Evolutionary conservation across 2,888 invertebrate genomes (phyloP), one percentile per base, ranked within the genome.

Genomic region (Ectemnius lituratus): DNA sequence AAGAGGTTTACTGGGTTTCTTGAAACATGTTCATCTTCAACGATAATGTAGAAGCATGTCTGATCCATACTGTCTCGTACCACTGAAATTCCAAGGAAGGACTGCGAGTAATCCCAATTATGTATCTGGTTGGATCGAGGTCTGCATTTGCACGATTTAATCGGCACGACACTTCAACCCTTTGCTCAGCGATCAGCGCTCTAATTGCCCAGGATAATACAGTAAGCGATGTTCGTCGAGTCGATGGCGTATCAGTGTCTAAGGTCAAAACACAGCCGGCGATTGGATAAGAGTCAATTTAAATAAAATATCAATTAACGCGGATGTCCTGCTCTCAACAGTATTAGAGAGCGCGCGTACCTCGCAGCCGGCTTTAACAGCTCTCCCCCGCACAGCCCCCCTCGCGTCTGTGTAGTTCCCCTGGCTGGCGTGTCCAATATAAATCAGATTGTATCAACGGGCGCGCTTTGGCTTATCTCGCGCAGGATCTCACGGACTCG

Each of bases 361-460:
- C 60, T 61, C 8, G 11, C 37, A 37, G 37, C 11, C 11, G 37
- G 37, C 70, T 74, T 67, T 62, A 75, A 81, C 75, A 78, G 67
- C 73, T 70, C 63, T 64, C 63, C 72, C 70, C 67, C 75, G 75
- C 64, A 77, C 81, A 78, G n/a, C n/a, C 78, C 80, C 23, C 37
- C 81, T 73, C 75, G 37, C 37, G 11, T 1, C 37, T 8, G 37
- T 37, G 37, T 37, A 37, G 37, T 37, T 37, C 37, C 37, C 37
- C 37, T 6, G 73, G 79, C 73, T 37, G 37, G 83, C 84, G 83
- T 87, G 85, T 88, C 80, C 85, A 83, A 88, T 88, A 88, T 88
- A 88, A 88, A 88, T 88, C 86, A 88, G 88, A 88, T 88, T 86
- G 87, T 88, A 88, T 88, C 88, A 81, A 23, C 78, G 76, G 64